Evolutionary conservation across 2,888 invertebrate species (phyloP).

Genomic region (Drosophila glabriapex): DNA sequence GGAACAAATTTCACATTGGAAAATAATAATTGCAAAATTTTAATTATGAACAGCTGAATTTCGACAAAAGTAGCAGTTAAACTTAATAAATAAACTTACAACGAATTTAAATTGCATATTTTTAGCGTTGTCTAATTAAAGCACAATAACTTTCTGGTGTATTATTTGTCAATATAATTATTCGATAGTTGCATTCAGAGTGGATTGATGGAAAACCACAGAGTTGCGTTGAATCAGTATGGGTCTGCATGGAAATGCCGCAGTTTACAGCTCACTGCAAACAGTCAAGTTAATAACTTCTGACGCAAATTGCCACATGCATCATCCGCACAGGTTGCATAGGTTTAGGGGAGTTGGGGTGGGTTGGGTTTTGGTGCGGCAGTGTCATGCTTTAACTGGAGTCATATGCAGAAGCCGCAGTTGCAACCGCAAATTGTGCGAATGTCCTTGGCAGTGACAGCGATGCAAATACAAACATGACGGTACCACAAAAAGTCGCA

Average conservation of each 20-base stretch:
- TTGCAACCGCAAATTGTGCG: constrained; percentile 55
- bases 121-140: neutral
- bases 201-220: constrained; percentile 1
- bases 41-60: neutral
- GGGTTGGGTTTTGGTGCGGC: fast-evolving
- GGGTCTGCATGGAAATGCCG: constrained; percentile 15
- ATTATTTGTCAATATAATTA: constrained; percentile 4
- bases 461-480: constrained; percentile 5
- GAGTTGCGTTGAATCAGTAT: neutral
- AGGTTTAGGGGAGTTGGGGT: neutral
- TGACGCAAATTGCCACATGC: constrained; percentile 54
- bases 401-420: constrained; percentile 60
- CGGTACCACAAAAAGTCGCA: constrained; percentile 11
- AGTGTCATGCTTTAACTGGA: constrained; percentile 8
- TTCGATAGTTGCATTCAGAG: constrained; percentile 24
- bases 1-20: neutral
- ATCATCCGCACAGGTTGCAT: neutral
- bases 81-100: neutral
- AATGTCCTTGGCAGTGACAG: constrained; percentile 74
- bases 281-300: constrained; percentile 66
- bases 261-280: constrained; percentile 9
- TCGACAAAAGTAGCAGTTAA: neutral
- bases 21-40: neutral
- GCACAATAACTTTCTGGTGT: neutral
- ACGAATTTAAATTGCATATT: neutral